Percentiles rank a stretch among this genome's conserved stretches.
phyloP scores from a whole-genome alignment of 2,888 invertebrate genomes.

The Drosophila percnosoma region DNA sequence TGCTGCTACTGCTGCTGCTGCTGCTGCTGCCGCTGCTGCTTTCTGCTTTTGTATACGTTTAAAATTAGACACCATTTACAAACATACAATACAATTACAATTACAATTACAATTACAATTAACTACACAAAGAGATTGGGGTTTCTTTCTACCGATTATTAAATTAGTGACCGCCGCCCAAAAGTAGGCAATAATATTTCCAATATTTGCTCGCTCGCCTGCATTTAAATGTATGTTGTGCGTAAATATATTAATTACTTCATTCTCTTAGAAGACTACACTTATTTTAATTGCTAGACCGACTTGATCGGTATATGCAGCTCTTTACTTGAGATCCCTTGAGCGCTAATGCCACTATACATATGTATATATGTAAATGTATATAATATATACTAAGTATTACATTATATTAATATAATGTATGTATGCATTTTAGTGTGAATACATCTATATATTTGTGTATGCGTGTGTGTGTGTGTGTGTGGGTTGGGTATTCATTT shows the following conservation, averaged over 20 bases:
- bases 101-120: constrained; percentile 58
- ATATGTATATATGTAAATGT: constrained; percentile 27
- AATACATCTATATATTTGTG: constrained; percentile 1
- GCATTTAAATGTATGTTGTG: constrained; percentile 11
- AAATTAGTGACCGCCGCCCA: constrained; percentile 30
- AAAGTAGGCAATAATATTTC: constrained; percentile 43
- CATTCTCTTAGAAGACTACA: constrained; percentile 10
- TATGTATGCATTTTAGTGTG: constrained; percentile 3
- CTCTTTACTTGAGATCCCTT: constrained; percentile 19
- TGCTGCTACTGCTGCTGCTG: not conserved
- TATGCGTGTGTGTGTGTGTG: not conserved
- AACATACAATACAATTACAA: constrained; percentile 60
- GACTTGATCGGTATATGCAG: constrained; percentile 14
- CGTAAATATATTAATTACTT: constrained; percentile 11
- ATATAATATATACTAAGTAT: constrained; percentile 27
- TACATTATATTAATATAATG: constrained; percentile 21
- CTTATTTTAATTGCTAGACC: constrained; percentile 36
- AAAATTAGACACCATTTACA: constrained; percentile 69
- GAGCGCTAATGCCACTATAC: constrained; percentile 16
- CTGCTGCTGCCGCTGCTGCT: not conserved
- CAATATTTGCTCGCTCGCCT: not conserved
- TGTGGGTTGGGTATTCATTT: constrained; percentile 3
- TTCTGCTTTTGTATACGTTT: constrained; percentile 33
- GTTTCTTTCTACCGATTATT: constrained; percentile 17
- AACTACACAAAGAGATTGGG: constrained; percentile 58